phyloP scores from a whole-genome alignment of 1,140 invertebrate species.

The Drosophila orena region DNA sequence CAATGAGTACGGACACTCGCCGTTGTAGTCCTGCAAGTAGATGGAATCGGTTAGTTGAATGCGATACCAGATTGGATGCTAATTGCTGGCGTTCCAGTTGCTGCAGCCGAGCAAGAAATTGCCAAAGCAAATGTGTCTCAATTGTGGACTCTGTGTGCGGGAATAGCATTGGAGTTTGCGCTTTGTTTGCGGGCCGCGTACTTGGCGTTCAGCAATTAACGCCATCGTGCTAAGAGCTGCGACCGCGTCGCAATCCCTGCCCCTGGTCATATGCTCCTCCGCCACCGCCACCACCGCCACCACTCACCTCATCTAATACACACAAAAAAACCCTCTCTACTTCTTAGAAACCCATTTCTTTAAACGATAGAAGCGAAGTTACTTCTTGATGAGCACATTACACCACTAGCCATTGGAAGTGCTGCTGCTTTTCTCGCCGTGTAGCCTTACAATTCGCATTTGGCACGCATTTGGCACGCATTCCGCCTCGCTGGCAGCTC shows the following conservation, averaged over 20 bases:
- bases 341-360: too few relatives aligned
- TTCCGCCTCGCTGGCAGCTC: slow-evolving; percentile 25
- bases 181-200: slow-evolving; percentile 67
- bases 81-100: slow-evolving; percentile 42
- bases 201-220: slow-evolving; percentile 71
- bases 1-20: slow-evolving; percentile 93
- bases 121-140: slow-evolving; percentile 43
- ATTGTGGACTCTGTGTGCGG: slow-evolving; percentile 1
- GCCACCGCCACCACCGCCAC: background rate
- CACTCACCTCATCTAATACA: background rate
- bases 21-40: slow-evolving; percentile 86
- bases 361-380: too few relatives aligned
- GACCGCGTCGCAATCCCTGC: slow-evolving; percentile 38
- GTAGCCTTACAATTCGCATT: slow-evolving; percentile 38
- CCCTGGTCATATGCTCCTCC: background rate
- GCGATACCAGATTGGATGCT: too few relatives aligned
- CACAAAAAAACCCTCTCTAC: too few relatives aligned
- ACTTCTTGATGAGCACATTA: too few relatives aligned
- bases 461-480: slow-evolving; percentile 70
- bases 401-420: background rate
- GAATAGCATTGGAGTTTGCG: slow-evolving; percentile 3
- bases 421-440: background rate
- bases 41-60: too few relatives aligned
- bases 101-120: slow-evolving; percentile 57
- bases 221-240: slow-evolving; percentile 64